Conservation (phyloP, 2,797 vertebrate genomes). For the Eurystomus glaucurus region DNA sequence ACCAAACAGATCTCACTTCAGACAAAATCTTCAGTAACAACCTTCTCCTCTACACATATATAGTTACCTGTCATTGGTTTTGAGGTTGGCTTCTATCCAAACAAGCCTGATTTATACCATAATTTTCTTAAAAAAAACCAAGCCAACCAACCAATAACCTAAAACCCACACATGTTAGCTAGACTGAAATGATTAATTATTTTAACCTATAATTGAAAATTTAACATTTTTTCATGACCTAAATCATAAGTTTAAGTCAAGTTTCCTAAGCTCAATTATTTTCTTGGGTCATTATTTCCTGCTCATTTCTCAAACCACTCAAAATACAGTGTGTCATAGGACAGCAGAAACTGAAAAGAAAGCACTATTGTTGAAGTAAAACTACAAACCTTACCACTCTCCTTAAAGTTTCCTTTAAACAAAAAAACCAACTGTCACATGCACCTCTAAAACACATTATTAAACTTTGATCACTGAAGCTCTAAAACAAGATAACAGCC, state of each 20-base stretch:
- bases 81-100: background rate
- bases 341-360: background rate
- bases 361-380: background rate
- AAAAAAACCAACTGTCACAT: background rate
- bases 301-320: background rate
- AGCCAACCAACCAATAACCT: rapidly evolving
- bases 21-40: background rate
- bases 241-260: background rate
- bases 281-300: background rate
- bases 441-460: background rate
- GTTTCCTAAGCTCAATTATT: background rate
- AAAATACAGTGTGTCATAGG: background rate
- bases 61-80: background rate
- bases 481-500: background rate
- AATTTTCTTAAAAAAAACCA: background rate
- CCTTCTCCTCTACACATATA: background rate
- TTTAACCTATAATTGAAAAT: background rate
- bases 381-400: background rate
- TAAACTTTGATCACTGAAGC: background rate
- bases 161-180: background rate
- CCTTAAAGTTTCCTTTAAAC: background rate
- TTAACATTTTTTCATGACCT: background rate
- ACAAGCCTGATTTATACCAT: background rate
- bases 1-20: background rate
- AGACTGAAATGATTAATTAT: background rate